A percentile compares a stretch with the other conserved stretches of the same genome.
Conservation (phyloP, 1,140 invertebrate genomes). For the Pseudomyrmex pallidus region DNA sequence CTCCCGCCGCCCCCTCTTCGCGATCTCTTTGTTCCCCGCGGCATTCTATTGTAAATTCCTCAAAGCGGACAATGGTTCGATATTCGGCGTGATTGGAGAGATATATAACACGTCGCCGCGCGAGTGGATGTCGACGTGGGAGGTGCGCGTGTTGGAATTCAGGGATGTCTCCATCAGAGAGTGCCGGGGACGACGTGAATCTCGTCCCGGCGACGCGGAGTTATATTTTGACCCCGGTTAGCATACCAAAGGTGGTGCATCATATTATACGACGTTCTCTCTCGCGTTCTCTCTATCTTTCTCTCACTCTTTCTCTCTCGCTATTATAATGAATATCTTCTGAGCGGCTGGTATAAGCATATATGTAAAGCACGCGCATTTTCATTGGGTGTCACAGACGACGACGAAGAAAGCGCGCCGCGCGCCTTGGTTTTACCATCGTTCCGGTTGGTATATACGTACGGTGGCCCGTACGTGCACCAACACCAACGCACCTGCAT, state of each 20-base stretch:
- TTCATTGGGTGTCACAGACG: slow-evolving; percentile 68
- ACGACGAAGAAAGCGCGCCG: slow-evolving; percentile 12
- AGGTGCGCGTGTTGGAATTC: slow-evolving; percentile 55
- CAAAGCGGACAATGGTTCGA: too few relatives aligned
- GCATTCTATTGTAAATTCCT: not conserved
- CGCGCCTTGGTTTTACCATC: not conserved
- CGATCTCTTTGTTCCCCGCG: not conserved
- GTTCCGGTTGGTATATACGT: slow-evolving; percentile 7
- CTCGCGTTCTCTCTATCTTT: too few relatives aligned
- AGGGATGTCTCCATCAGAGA: slow-evolving; percentile 69
- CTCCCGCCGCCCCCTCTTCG: not conserved
- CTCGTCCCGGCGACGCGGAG: slow-evolving; percentile 64
- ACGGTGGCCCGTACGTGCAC: slow-evolving; percentile 6
- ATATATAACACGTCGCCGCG: too few relatives aligned
- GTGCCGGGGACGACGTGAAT: slow-evolving; percentile 59
- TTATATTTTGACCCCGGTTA: slow-evolving; percentile 83
- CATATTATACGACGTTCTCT: slow-evolving; percentile 73
- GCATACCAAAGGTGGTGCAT: slow-evolving; percentile 80
- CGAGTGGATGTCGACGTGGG: slow-evolving; percentile 48
- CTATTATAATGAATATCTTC: slow-evolving; percentile 80
- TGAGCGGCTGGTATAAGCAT: slow-evolving; percentile 71
- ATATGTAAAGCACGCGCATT: slow-evolving; percentile 75
- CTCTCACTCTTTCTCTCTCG: slow-evolving; percentile 1
- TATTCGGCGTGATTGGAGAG: too few relatives aligned
- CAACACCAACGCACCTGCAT: slow-evolving; percentile 1